These are phyloP conservation scores for Philhelius pedissequus DNA, from an alignment of 2,888 invertebrate genomes.

Conservation along the genomic window DNA sequence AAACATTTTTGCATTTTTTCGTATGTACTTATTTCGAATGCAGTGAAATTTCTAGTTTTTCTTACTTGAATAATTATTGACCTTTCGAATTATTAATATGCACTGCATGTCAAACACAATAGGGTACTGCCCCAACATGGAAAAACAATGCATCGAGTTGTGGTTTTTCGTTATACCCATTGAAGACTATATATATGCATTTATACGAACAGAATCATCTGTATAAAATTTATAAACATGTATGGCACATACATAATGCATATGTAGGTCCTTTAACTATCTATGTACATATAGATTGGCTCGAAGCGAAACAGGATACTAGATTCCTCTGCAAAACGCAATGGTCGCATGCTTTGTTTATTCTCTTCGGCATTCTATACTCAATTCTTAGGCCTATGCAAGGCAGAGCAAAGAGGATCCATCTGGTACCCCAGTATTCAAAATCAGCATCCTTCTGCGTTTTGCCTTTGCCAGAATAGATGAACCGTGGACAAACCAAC, in stretches of 20 bases:
- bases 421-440: constrained; percentile 63
- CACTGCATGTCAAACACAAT: neutral
- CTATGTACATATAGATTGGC: neutral
- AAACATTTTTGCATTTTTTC: too few species aligned
- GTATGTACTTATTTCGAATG: neutral
- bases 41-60: neutral
- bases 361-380: constrained; percentile 44
- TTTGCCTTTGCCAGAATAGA: constrained; percentile 45
- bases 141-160: neutral
- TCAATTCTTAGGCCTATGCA: constrained; percentile 57
- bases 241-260: neutral
- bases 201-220: constrained; percentile 56
- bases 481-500: constrained; percentile 67
- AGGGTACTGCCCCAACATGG: neutral
- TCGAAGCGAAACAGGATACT: neutral
- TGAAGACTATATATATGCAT: neutral
- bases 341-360: constrained; percentile 54
- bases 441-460: constrained; percentile 56
- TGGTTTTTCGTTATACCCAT: neutral
- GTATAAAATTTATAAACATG: constrained; percentile 39
- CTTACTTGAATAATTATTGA: neutral
- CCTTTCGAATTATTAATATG: neutral
- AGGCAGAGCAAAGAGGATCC: constrained; percentile 42
- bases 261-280: neutral
- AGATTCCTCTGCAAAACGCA: constrained; percentile 45